Percentiles rank a stretch among this genome's conserved stretches.
Conservation (phyloP, 2,113 vertebrate species). For the Myiagra hebetior region DNA sequence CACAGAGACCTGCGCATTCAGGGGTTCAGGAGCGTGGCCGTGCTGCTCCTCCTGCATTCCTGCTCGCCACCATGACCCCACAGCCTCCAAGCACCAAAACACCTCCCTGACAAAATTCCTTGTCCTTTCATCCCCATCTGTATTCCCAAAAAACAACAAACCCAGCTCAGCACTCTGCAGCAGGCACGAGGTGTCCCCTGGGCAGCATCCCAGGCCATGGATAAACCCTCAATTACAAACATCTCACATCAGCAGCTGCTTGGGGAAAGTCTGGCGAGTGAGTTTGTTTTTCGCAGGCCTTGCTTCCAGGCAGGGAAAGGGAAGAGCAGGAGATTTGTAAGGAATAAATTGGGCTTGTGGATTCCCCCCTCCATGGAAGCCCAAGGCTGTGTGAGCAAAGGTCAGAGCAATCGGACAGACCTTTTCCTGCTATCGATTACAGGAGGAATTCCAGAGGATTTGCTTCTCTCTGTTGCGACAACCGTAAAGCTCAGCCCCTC, state of each 20-base stretch:
- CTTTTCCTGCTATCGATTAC: background rate
- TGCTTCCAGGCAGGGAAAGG: background rate
- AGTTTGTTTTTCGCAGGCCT: background rate
- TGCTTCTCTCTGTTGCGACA: background rate
- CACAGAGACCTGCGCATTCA: no score
- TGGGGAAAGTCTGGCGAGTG: background rate
- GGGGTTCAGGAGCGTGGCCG: fast-evolving
- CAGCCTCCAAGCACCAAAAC: background rate
- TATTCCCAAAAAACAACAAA: background rate
- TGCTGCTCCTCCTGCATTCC: background rate
- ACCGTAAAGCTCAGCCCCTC: background rate
- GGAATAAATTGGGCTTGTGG: background rate
- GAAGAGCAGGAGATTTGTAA: background rate
- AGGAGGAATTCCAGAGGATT: background rate
- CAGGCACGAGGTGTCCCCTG: fast-evolving
- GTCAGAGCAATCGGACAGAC: background rate
- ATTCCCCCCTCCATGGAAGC: background rate
- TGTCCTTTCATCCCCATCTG: background rate
- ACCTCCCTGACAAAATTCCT: background rate
- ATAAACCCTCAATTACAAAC: background rate
- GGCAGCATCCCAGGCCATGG: background rate
- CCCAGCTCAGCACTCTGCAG: background rate
- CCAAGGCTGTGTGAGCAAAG: background rate
- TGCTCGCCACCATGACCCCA: fast-evolving
- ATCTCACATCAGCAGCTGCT: background rate